phyloP scores from a whole-genome alignment of 1,140 invertebrate species.

The Ridgeia piscesae region DNA sequence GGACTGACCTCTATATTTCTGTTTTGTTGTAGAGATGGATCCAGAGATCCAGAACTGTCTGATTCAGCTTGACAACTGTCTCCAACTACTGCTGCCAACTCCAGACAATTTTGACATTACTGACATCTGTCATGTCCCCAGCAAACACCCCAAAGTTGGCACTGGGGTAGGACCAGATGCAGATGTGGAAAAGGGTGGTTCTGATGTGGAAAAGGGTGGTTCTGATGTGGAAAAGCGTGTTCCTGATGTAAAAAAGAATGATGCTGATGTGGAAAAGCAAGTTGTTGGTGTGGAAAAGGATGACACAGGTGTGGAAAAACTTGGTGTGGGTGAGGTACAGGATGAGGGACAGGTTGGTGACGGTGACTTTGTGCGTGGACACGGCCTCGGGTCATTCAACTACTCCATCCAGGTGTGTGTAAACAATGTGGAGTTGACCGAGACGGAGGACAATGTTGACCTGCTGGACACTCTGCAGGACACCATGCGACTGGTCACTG shows the following conservation, averaged over 20 bases:
- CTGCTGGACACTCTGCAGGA: slow-evolving; percentile 44
- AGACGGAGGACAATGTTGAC: slow-evolving; percentile 48
- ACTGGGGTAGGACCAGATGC: background rate
- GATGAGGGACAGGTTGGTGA: background rate
- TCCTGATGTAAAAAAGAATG: background rate
- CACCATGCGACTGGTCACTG: slow-evolving; percentile 34
- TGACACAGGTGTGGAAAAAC: background rate
- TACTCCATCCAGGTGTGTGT: slow-evolving; percentile 41
- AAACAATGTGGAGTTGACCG: slow-evolving; percentile 34
- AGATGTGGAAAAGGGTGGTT: background rate
- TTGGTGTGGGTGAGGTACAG: background rate
- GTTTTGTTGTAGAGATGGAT: slow-evolving; percentile 31
- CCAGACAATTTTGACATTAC: slow-evolving; percentile 49
- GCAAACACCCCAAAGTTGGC: background rate
- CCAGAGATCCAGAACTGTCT: slow-evolving; percentile 45
- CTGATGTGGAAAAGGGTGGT: background rate
- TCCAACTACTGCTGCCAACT: slow-evolving; percentile 54
- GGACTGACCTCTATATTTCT: no score
- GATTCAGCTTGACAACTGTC: slow-evolving; percentile 55
- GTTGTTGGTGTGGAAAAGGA: background rate
- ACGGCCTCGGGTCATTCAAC: slow-evolving; percentile 42
- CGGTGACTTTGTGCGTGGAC: slow-evolving; percentile 33
- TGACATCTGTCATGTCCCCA: background rate
- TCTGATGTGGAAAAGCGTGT: background rate
- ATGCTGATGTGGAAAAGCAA: background rate